A percentile compares a stretch with the other conserved stretches of the same genome.
phyloP scores from a whole-genome alignment of 2,888 invertebrate species.

The Cataglyphis cursor region DNA sequence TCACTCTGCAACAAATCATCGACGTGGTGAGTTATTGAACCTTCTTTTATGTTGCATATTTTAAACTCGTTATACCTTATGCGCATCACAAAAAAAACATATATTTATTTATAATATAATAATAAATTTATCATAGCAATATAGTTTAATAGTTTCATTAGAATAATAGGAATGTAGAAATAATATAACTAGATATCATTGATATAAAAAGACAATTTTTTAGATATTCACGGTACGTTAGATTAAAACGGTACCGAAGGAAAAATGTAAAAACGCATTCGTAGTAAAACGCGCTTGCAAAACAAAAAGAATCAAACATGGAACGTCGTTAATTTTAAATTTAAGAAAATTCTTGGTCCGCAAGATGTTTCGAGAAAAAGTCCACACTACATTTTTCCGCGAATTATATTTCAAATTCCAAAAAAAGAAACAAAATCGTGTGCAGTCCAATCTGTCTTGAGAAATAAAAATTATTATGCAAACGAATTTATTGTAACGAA shows the following conservation, averaged over 20 bases:
- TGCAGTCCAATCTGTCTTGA: background rate
- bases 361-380: background rate
- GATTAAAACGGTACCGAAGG: background rate
- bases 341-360: constrained; percentile 10
- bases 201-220: background rate
- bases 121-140: background rate
- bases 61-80: background rate
- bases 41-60: background rate
- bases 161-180: background rate
- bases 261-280: constrained; percentile 4
- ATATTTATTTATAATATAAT: background rate
- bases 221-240: no score
- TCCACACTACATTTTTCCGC: background rate
- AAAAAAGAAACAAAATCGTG: background rate
- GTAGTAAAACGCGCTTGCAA: background rate
- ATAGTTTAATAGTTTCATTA: background rate
- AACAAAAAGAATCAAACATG: constrained; percentile 20
- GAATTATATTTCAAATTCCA: background rate
- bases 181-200: background rate
- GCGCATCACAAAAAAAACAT: background rate
- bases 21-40: constrained; percentile 93
- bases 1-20: constrained; percentile 97
- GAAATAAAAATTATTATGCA: constrained; percentile 9
- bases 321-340: constrained; percentile 15
- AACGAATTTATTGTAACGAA: background rate